Conservation (phyloP, 2,113 vertebrate species). For the Otus sunia region DNA sequence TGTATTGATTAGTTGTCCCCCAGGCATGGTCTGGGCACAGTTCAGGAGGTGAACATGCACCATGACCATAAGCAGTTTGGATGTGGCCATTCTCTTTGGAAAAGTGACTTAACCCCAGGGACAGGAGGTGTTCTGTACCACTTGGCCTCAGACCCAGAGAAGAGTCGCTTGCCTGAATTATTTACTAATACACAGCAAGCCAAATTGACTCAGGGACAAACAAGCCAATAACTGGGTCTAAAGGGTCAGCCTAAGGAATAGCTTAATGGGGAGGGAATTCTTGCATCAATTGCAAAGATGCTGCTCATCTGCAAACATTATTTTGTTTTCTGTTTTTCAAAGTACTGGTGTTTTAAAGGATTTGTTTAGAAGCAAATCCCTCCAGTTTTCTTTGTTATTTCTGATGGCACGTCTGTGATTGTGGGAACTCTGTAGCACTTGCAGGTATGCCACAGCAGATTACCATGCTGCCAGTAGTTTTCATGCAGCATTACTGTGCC, state of each 20-base stretch:
- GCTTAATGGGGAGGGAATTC: background rate
- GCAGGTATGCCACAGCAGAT: background rate
- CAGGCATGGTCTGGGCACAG: background rate
- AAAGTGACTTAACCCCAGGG: background rate
- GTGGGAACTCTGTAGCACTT: background rate
- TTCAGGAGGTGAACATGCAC: background rate
- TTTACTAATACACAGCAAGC: background rate
- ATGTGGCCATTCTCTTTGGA: background rate
- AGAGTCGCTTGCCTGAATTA: background rate
- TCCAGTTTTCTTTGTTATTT: background rate
- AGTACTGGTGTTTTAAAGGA: background rate
- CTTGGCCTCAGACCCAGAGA: background rate
- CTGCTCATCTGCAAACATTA: background rate
- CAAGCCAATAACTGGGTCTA: background rate
- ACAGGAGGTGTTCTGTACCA: background rate
- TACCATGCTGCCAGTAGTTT: background rate
- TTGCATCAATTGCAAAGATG: background rate
- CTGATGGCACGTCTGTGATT: background rate
- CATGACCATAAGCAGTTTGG: background rate
- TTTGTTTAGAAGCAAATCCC: background rate
- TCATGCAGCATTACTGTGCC: background rate
- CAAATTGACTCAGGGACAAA: background rate
- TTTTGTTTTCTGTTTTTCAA: background rate
- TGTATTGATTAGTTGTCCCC: background rate
- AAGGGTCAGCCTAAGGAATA: conserved; percentile 3